These are phyloP conservation scores for Mystacornis crossleyi DNA, from an alignment of 2,113 vertebrate genomes.

Conservation along the genomic window DNA sequence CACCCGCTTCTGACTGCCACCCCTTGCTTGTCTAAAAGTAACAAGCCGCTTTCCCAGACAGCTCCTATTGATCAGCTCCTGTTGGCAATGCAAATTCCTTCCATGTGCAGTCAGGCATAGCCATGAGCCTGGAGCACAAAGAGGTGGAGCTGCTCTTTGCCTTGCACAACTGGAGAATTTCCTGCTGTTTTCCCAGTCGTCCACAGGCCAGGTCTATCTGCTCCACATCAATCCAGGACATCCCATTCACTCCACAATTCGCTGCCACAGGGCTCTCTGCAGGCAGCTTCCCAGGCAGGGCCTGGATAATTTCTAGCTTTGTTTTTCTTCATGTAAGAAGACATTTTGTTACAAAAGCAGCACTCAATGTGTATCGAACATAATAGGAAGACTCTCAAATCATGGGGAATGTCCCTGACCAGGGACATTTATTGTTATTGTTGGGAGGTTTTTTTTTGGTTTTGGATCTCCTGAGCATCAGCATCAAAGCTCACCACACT, in stretches of 20 bases:
- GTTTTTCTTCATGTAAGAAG: not conserved
- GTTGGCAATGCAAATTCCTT: conserved; percentile 64
- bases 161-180: conserved; percentile 62
- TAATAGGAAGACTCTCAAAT: not conserved
- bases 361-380: not conserved
- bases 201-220: conserved; percentile 48
- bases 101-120: conserved; percentile 65
- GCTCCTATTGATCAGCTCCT: conserved; percentile 59
- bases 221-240: conserved; percentile 21
- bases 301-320: conserved; percentile 26
- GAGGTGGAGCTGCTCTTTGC: conserved; percentile 55
- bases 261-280: conserved; percentile 33
- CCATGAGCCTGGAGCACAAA: conserved; percentile 55
- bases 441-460: not conserved
- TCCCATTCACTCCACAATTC: conserved; percentile 29
- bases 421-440: not conserved
- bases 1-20: conserved; percentile 16
- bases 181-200: conserved; percentile 60
- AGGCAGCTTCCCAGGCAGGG: conserved; percentile 4
- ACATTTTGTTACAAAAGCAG: not conserved
- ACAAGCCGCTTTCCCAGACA: conserved; percentile 49
- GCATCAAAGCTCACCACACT: not conserved
- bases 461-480: not conserved
- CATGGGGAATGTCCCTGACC: not conserved
- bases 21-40: conserved; percentile 49